phyloP scores from a whole-genome alignment of 2,113 vertebrate genomes.

The Riparia riparia region DNA sequence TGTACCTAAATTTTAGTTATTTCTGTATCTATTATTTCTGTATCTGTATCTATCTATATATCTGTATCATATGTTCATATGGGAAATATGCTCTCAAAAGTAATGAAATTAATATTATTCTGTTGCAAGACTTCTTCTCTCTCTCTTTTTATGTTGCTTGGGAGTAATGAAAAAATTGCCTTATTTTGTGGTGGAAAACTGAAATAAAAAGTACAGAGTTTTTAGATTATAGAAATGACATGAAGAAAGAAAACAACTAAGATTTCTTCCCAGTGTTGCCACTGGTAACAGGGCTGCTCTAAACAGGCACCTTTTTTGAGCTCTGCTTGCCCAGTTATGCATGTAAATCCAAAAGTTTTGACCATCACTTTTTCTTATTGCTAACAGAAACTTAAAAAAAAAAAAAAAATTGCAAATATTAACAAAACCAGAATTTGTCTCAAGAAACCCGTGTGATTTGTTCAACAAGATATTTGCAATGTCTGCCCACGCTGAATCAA shows the following conservation, averaged over 20 bases:
- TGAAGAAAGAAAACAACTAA: background rate
- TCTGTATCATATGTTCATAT: background rate
- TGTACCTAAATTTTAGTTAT: background rate
- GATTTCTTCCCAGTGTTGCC: background rate
- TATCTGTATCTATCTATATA: too few relatives aligned
- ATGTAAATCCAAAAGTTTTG: slow-evolving; percentile 6
- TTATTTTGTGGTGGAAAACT: background rate
- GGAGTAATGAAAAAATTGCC: background rate
- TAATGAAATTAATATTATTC: background rate
- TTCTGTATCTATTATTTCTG: background rate
- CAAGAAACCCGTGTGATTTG: background rate
- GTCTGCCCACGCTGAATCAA: slow-evolving; percentile 17
- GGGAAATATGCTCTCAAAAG: background rate
- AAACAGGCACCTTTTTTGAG: background rate
- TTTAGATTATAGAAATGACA: background rate
- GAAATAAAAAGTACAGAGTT: background rate
- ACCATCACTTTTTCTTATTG: background rate
- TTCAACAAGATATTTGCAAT: background rate
- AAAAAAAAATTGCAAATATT: background rate
- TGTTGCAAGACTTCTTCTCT: background rate
- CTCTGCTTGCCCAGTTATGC: background rate
- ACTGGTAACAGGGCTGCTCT: background rate
- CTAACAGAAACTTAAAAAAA: slow-evolving; percentile 11
- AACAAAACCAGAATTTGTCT: slow-evolving; percentile 22
- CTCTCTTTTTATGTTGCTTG: background rate